Evolutionary conservation across 2,888 invertebrate species (phyloP), one percentile per base, ranked within the genome.

Genomic region (Lithophane ornitopus): DNA sequence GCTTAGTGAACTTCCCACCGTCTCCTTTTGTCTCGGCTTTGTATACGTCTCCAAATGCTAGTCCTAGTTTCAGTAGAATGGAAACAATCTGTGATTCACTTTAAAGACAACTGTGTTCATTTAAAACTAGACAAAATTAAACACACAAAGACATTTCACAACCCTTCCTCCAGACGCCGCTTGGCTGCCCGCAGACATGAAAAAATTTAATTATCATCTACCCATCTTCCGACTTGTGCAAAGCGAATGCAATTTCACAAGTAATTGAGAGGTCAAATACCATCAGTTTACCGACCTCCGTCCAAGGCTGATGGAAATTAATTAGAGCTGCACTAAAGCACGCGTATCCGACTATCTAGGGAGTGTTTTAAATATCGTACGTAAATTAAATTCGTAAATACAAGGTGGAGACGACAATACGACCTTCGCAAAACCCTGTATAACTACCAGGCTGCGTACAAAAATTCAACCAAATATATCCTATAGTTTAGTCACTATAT

Each of bases 261-360:
- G 76, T 78, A 87, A 81, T 86, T 79, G 76, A 85, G 85, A 89
- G 89, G 89, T 88, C 86, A 86, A 86, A 84, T 84, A 85, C 74
- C 88, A 88, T 87, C 87, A 81, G 89, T 90, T 87, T 90, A 84
- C 76, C 73, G 90, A 90, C 91, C 89, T 90, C 87, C 70, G 34
- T 28, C 58, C 89, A 90, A 91, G 90, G 91, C 81, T 89, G 76
- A 72, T 56, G 61, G 81, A 73, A 7, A 71, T 79, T 84, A 85
- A 90, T 90, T 87, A 81, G 86, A 88, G 82, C 85, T 82, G 52
- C 62, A 75, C 62, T 76, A 61, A 81, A 59, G 82, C 61, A 44
- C 41, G 76, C 62, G 74, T 65, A 56, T 59, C 22, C n/a, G 68
- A 61, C 71, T 70, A n/a, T 22, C 34, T 46, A 44, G 61, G 49